Evolutionary conservation across 2,888 invertebrate species (phyloP).

Genomic region (Tyria jacobaeae): DNA sequence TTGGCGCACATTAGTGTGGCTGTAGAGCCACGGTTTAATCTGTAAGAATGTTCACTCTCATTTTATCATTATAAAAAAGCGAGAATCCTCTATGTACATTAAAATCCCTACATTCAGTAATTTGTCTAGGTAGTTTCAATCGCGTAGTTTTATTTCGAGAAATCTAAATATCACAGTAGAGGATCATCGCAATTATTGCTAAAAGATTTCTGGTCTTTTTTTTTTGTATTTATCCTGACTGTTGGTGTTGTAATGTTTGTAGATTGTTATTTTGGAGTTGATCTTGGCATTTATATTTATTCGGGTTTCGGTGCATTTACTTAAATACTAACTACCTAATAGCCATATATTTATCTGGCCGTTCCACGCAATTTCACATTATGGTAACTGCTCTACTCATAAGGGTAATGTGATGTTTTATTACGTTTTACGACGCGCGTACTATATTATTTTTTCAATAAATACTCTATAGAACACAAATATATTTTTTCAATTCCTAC

Average conservation of each 20-base stretch:
- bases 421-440: no score
- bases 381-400: no score
- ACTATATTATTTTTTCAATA: no score
- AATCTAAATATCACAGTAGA: slow-evolving; percentile 24
- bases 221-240: slow-evolving; percentile 46
- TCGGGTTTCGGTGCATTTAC: slow-evolving; percentile 34
- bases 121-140: slow-evolving; percentile 4
- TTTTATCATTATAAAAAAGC: slow-evolving; percentile 42
- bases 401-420: no score
- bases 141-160: neutral
- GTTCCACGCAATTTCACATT: no score
- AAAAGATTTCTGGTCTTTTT: slow-evolving; percentile 42
- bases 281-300: slow-evolving; percentile 18
- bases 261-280: slow-evolving; percentile 31
- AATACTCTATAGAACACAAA: no score
- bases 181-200: slow-evolving; percentile 51
- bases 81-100: slow-evolving; percentile 51
- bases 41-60: slow-evolving; percentile 40
- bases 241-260: slow-evolving; percentile 53
- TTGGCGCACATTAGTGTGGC: slow-evolving; percentile 68
- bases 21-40: slow-evolving; percentile 46
- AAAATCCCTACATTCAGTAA: slow-evolving; percentile 13
- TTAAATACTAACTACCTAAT: no score
- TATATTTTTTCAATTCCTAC: no score
- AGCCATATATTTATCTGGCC: no score